Evolutionary conservation across 2,888 invertebrate species (phyloP), one percentile per base, ranked within the genome.

Genomic region (Heteromyza rotundicornis): DNA sequence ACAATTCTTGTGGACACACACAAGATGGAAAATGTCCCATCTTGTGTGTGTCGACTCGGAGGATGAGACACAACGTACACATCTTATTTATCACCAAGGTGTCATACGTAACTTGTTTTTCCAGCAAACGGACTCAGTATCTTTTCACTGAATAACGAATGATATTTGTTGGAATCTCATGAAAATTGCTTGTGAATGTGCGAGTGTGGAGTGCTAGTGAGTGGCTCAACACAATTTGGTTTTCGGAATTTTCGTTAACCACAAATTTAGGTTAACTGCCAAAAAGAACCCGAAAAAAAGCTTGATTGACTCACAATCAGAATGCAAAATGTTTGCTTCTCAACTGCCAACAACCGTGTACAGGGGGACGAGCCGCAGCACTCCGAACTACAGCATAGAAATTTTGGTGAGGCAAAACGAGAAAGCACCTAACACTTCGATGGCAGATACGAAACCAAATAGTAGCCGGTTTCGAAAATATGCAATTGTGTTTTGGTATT

Each of bases 391-490:
- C 23, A 32, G 53, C 53, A 53, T 53, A 35, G 36, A 55, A 55
- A 53, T 17, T 32, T 24, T 14, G 40, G n/a, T 24, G 8, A n/a
- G 55, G 17, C 22, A 55, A 40, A 40, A 53, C 17, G 24, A 17
- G 24, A 53, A 32, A 27, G 24, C 53, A 27, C 2, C n/a, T n/a
- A 51, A 19, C 17, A 20, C 16, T 17, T n/a, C 17, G 14, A 23
- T 10, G 23, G 24, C 52, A 17, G 14, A 17, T 14, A 53, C 44
- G 17, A 55, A 5, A 16, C 10, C 17, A 22, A 40, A 40, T 40
- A 40, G 20, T 12, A 55, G 36, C 55, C 36, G 55, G 55, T 55
- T 53, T 53, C 19, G 12, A n/a, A n/a, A 52, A 53, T 53, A 32
- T 53, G 24, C 27, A 32, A 24, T 52, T 24, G 8, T 40, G n/a